Percentiles rank a stretch among this genome's conserved stretches.
Evolutionary conservation across 2,888 invertebrate species (phyloP).

Genomic region (Conistra vaccinii): DNA sequence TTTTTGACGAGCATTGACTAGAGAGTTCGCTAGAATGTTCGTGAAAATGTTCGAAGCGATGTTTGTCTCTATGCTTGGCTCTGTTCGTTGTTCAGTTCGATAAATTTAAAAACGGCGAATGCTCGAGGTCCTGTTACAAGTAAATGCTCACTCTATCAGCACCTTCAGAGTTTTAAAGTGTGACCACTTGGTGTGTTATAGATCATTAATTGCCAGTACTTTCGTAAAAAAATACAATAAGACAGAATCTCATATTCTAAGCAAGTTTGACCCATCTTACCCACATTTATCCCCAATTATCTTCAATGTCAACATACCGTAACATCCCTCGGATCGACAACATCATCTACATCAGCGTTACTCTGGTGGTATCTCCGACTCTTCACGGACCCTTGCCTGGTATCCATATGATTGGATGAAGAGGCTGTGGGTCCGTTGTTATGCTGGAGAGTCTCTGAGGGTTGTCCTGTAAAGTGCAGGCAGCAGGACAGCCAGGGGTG

Average conservation of each 20-base stretch:
- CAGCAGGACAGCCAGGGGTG: constrained; percentile 88
- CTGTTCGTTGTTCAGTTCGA: too few species aligned
- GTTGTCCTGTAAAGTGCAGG: constrained; percentile 77
- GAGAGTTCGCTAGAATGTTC: too few species aligned
- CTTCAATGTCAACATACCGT: constrained; percentile 76
- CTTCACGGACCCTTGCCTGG: constrained; percentile 83
- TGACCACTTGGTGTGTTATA: neutral
- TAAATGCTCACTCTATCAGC: too few species aligned
- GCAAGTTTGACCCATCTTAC: constrained; percentile 16
- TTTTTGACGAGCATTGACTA: too few species aligned
- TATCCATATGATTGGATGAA: constrained; percentile 82
- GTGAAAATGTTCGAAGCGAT: too few species aligned
- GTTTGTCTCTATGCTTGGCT: too few species aligned
- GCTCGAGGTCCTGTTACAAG: too few species aligned
- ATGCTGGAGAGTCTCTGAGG: constrained; percentile 74
- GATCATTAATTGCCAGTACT: neutral
- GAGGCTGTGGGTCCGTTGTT: constrained; percentile 73
- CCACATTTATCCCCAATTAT: too few species aligned
- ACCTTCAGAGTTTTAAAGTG: neutral
- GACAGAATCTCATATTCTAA: neutral
- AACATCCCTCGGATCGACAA: constrained; percentile 84
- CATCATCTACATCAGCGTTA: constrained; percentile 80
- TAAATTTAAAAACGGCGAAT: too few species aligned
- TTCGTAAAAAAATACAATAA: neutral
- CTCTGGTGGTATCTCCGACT: constrained; percentile 84